Base-by-base conservation (phyloP, 2,888 invertebrate genomes). In the Clivina fossor region DNA sequence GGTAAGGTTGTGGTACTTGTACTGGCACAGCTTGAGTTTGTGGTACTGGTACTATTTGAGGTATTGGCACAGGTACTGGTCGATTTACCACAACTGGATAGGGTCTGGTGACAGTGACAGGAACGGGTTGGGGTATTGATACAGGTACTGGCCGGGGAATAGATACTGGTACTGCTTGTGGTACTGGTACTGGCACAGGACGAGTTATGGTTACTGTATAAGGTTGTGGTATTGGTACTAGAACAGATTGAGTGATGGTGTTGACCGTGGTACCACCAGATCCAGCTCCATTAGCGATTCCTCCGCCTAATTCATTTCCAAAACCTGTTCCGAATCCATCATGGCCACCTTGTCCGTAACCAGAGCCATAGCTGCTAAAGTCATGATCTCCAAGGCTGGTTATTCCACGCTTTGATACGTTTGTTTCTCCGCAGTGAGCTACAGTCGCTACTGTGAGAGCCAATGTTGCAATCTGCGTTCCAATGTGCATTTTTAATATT, bases 401-500 rank as follows among this genome's bases (percentile, higher is more conserved):
- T 4, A 71, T 61, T 8, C 71, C 71, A 55, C 71, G 66, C 60
- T 71, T 71, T 48, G 66, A 69, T 9, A 68, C 65, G 58, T 68
- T 68, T 49, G 70, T 71, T 11, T 55, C 56, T 26, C 3, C 13
- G 5, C 15, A 11, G 19, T 19, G 22, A 40, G 8, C 11, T 2
- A 40, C 62, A 47, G 61, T 61, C 26, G 66, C 65, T 11, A 65
- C 48, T 13, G 64, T 61, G 24, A 64, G 60, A 35, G 69, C 57
- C 56, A 66, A 64, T n/a, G n/a, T n/a, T n/a, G n/a, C n/a, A n/a
- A n/a, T n/a, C n/a, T n/a, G n/a, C n/a, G n/a, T n/a, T n/a, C n/a
- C n/a, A n/a, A n/a, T n/a, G n/a, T n/a, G n/a, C n/a, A n/a, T n/a
- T n/a, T n/a, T n/a, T n/a, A n/a, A n/a, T n/a, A n/a, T n/a, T n/a